Evolutionary conservation across 2,113 vertebrate species (phyloP).

Genomic region (Poeciliopsis turrubarensis): DNA sequence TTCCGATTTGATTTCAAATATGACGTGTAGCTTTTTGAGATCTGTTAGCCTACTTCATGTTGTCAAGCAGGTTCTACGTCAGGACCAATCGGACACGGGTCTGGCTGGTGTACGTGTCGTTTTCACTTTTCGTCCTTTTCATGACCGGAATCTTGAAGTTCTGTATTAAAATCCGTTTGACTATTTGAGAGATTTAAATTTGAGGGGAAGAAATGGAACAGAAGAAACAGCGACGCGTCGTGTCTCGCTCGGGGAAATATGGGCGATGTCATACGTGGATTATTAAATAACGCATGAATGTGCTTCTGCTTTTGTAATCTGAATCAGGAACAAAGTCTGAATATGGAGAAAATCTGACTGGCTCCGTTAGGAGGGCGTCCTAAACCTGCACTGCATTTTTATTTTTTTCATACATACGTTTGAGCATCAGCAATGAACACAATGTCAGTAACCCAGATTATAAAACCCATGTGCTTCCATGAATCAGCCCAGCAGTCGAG

Average conservation of each 20-base stretch:
- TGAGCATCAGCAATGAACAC: background rate
- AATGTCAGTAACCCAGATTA: background rate
- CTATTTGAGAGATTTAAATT: background rate
- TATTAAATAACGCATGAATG: background rate
- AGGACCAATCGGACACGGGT: background rate
- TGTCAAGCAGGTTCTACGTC: background rate
- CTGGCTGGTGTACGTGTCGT: too few species aligned
- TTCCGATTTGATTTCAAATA: too few species aligned
- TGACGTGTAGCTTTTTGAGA: background rate
- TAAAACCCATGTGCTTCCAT: background rate
- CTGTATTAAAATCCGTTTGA: background rate
- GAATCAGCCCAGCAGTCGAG: background rate
- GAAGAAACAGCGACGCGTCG: background rate
- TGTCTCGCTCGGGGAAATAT: background rate
- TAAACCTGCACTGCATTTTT: too few species aligned
- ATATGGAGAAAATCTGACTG: too few species aligned
- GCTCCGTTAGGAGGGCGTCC: background rate
- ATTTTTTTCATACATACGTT: background rate
- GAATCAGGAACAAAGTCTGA: background rate
- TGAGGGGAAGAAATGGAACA: background rate
- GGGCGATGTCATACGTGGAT: background rate
- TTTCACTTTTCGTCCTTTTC: background rate
- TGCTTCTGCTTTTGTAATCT: background rate
- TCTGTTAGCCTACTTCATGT: background rate
- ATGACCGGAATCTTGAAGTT: background rate